Percentiles rank a stretch among this genome's conserved stretches.
phyloP scores from a whole-genome alignment of 1,140 invertebrate species.

The Subanguina moxae region DNA sequence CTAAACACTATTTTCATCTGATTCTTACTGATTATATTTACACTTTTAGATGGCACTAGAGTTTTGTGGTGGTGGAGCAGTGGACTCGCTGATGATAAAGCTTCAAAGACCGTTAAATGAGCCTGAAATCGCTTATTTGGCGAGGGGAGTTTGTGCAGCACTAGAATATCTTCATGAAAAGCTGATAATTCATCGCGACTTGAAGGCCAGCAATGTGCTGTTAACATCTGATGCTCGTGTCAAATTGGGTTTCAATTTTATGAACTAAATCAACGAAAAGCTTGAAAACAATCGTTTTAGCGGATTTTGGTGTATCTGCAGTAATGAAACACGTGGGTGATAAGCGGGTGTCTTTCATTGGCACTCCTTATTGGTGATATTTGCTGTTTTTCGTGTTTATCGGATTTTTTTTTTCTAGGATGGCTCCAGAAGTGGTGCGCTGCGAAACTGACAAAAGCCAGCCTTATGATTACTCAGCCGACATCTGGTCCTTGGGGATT shows the following conservation, averaged over 20 bases:
- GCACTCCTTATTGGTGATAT: slow-evolving; percentile 72
- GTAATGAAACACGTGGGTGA: slow-evolving; percentile 89
- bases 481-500: slow-evolving; percentile 95
- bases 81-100: slow-evolving; percentile 96
- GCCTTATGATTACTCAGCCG: slow-evolving; percentile 94
- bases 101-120: slow-evolving; percentile 91
- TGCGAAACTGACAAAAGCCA: slow-evolving; percentile 98
- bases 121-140: slow-evolving; percentile 86
- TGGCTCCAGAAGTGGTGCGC: slow-evolving; percentile 96
- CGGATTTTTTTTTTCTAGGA: slow-evolving; percentile 62
- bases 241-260: slow-evolving; percentile 76
- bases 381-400: not conserved
- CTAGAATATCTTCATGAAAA: slow-evolving; percentile 71
- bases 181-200: slow-evolving; percentile 86
- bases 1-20: not conserved
- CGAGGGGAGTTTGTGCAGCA: slow-evolving; percentile 76
- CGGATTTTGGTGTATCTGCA: slow-evolving; percentile 98
- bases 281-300: slow-evolving; percentile 62
- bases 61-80: slow-evolving; percentile 93
- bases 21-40: not conserved
- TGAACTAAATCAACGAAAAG: not conserved
- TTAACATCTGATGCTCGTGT: slow-evolving; percentile 89
- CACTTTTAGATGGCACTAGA: slow-evolving; percentile 81
- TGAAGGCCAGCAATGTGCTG: slow-evolving; percentile 88
- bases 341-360: slow-evolving; percentile 95